Percentiles rank a stretch among this genome's conserved stretches.
phyloP scores from a whole-genome alignment of 1,140 invertebrate species.

The Megalopta genalis region DNA sequence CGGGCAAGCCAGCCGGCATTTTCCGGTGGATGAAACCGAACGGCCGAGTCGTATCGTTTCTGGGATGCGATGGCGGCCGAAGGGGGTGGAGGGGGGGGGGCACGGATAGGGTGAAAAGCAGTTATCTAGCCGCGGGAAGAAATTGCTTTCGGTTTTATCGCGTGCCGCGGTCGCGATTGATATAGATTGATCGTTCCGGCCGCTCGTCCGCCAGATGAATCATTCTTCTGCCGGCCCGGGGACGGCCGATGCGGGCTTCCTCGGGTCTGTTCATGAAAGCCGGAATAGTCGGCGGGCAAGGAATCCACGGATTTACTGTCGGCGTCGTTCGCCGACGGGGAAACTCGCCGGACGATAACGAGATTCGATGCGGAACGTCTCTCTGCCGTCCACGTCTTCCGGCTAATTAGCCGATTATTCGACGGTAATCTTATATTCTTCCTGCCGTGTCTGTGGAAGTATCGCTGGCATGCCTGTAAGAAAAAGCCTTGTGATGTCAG shows the following conservation, averaged over 20 bases:
- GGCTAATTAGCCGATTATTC: too few relatives aligned
- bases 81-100: background rate
- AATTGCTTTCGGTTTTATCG: conserved; percentile 58
- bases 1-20: conserved; percentile 16
- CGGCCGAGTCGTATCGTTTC: conserved; percentile 1
- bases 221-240: conserved; percentile 33
- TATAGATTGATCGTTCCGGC: conserved; percentile 59
- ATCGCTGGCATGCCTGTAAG: too few relatives aligned
- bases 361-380: too few relatives aligned
- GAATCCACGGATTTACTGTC: conserved; percentile 39
- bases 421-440: too few relatives aligned
- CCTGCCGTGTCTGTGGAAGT: too few relatives aligned
- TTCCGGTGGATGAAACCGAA: conserved; percentile 20
- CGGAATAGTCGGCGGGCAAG: conserved; percentile 43
- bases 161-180: conserved; percentile 46
- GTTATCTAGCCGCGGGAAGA: conserved; percentile 47
- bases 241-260: conserved; percentile 17
- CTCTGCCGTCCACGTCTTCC: too few relatives aligned
- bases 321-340: too few relatives aligned
- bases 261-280: conserved; percentile 8
- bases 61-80: background rate
- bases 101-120: conserved; percentile 21
- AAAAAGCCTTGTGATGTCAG: too few relatives aligned
- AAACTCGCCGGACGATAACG: too few relatives aligned
- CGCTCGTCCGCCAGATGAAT: conserved; percentile 40